Conservation (phyloP, 1,140 invertebrate genomes). For the Achroia grisella region DNA sequence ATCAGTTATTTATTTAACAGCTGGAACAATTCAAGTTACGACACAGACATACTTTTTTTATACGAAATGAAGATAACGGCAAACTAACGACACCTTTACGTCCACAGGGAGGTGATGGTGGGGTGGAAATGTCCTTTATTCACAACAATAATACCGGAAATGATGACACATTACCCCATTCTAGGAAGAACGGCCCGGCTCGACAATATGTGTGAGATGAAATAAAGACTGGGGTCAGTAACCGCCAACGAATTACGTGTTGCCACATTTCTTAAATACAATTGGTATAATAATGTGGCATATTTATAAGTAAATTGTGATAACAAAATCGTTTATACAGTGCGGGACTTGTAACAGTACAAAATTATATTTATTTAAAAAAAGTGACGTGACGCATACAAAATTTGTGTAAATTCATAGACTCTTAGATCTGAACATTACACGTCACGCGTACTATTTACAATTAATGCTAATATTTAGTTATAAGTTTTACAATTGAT, state of each 20-base stretch:
- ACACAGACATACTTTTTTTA: too few relatives aligned
- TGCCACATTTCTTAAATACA: conserved; percentile 18
- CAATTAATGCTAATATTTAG: neutral
- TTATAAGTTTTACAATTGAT: conserved; percentile 7
- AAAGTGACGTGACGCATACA: too few relatives aligned
- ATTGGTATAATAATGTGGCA: conserved; percentile 22
- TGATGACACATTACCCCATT: conserved; percentile 49
- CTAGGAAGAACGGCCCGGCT: conserved; percentile 52
- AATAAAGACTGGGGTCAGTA: neutral
- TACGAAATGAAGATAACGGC: too few relatives aligned
- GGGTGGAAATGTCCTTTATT: conserved; percentile 63
- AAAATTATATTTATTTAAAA: conserved; percentile 37
- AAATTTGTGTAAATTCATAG: neutral
- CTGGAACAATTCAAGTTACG: too few relatives aligned
- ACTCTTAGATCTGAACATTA: neutral
- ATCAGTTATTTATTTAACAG: too few relatives aligned
- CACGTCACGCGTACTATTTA: neutral
- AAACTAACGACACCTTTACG: conserved; percentile 1
- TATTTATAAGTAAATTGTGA: conserved; percentile 32
- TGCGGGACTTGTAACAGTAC: conserved; percentile 49
- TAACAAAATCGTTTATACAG: conserved; percentile 22
- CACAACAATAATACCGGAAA: conserved; percentile 61
- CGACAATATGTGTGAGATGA: conserved; percentile 51
- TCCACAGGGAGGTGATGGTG: conserved; percentile 43
- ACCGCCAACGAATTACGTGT: conserved; percentile 9